A percentile compares a stretch with the other conserved stretches of the same genome.
Conservation (phyloP, 2,797 vertebrate genomes). For the Melanotaenia trifasciata region DNA sequence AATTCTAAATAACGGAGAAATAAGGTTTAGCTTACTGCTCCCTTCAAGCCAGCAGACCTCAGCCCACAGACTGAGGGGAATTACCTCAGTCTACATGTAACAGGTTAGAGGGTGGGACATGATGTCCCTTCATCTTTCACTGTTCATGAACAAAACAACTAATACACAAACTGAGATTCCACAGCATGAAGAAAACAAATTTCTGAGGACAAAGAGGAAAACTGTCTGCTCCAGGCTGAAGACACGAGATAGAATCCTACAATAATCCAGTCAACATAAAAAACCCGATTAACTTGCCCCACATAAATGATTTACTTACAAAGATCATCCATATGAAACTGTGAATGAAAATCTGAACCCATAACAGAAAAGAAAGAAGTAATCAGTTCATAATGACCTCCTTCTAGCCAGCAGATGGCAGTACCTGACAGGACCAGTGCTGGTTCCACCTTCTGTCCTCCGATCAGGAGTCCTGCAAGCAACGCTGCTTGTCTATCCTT, state of each 20-base stretch:
- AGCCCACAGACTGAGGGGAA: conserved; percentile 56
- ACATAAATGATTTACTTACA: background rate
- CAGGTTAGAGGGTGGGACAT: conserved; percentile 3
- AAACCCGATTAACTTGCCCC: no score
- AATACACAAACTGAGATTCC: no score
- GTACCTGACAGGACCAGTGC: conserved; percentile 55
- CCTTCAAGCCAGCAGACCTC: conserved; percentile 59
- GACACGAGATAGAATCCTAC: no score
- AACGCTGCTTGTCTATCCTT: background rate
- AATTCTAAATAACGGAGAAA: conserved; percentile 64
- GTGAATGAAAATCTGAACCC: background rate
- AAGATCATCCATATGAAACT: background rate
- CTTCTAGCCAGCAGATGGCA: conserved; percentile 74
- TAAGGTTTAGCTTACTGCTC: conserved; percentile 32
- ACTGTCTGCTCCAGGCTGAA: no score
- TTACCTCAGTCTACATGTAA: conserved; percentile 64
- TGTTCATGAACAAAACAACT: no score
- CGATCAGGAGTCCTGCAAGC: no score
- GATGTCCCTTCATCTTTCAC: background rate
- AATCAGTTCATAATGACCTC: background rate
- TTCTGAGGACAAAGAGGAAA: background rate
- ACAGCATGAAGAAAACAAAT: background rate
- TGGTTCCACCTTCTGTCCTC: background rate
- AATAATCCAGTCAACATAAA: no score
- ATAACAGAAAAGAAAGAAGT: background rate